Base-by-base conservation (phyloP, 2,888 invertebrate species). In the Cepaea hortensis region DNA sequence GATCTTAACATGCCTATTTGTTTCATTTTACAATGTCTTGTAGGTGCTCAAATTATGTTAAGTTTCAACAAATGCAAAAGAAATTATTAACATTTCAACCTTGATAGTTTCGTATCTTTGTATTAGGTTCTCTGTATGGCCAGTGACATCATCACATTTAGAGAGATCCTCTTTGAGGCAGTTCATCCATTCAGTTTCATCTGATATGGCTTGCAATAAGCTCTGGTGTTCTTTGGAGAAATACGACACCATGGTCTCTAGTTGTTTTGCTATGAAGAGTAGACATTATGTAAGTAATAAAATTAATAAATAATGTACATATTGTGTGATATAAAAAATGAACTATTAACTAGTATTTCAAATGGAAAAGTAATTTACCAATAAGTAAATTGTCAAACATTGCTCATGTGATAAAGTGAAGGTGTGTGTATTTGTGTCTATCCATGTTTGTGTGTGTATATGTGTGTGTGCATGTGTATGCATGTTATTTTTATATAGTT, bases 41-140 rank as follows among this genome's bases (percentile, higher is more conserved):
- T 6, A 55, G 55, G 6, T 55, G 55, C 55, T 55, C 55, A 55
- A 55, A 6, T 1, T 55, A 2, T 55, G 11, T 11, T 55, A 6
- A 55, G 11, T 55, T 6, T 55, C 48, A 76, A 48, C 3, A 13
- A 20, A 46, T 75, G 3, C 18, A 20, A 50, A 11, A 18, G 1
- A 20, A 76, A 76, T 50, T 1, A 3, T 15, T 4, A 48, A n/a
- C 18, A 77, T 13, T 18, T 62, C 89, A 87, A 94, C 95, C 92
- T 97, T 96, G 90, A 97, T 97, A 89, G 96, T 96, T 88, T 97
- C 96, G 3, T 98, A 95, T 85, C 98, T 96, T 90, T 96, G 96
- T 85, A 98, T 95, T 86, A 98, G 97, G 93, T 97, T 97, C 1
- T 96, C 96, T 91, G 98, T 97, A 90, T 97, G 97, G 0, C 98